Evolutionary conservation across 2,113 vertebrate genomes (phyloP).

Genomic region (Misgurnus anguillicaudatus): DNA sequence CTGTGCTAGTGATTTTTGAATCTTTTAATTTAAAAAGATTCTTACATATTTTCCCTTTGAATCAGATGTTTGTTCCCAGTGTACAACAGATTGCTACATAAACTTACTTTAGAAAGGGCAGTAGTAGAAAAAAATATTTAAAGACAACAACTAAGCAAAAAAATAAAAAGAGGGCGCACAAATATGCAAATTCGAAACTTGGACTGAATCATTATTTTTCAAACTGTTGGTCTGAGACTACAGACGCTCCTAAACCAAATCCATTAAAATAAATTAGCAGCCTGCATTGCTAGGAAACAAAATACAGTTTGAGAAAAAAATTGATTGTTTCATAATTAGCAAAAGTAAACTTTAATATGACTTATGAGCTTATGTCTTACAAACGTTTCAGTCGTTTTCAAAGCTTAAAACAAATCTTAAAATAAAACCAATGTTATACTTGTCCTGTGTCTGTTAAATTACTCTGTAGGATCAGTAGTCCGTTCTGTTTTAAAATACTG

Average conservation of each 20-base stretch:
- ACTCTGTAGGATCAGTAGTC: constrained; percentile 6
- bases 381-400: not conserved
- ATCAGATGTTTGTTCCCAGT: not conserved
- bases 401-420: constrained; percentile 7
- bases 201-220: constrained; percentile 33
- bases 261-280: constrained; percentile 27
- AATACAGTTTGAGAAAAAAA: not conserved
- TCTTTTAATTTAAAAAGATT: too few species aligned
- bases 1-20: too few species aligned
- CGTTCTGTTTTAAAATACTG: constrained; percentile 19
- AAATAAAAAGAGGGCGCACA: constrained; percentile 44
- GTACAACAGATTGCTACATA: constrained; percentile 13
- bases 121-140: not conserved
- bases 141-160: constrained; percentile 11
- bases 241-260: constrained; percentile 38
- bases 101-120: not conserved
- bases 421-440: not conserved
- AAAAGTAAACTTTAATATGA: not conserved
- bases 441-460: constrained; percentile 24
- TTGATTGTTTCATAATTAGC: not conserved
- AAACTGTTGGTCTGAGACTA: constrained; percentile 35
- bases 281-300: not conserved
- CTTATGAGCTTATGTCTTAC: constrained; percentile 2
- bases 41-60: not conserved
- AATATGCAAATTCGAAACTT: constrained; percentile 30